These are phyloP conservation scores for Boleophthalmus pectinirostris DNA, from an alignment of 2,113 vertebrate species.

Conservation along the genomic window DNA sequence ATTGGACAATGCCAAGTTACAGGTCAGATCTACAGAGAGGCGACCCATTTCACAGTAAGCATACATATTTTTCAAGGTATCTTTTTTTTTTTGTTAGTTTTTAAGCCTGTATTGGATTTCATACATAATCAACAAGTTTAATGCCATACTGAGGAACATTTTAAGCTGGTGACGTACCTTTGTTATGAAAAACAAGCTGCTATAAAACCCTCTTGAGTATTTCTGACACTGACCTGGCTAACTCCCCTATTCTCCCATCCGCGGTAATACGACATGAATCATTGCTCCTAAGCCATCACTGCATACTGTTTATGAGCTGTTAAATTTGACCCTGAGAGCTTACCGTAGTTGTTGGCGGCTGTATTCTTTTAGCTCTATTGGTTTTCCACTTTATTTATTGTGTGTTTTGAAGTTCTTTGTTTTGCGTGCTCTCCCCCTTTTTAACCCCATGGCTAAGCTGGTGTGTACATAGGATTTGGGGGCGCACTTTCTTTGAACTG, in stretches of 20 bases:
- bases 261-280: not conserved
- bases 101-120: too few species aligned
- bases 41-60: too few species aligned
- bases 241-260: not conserved
- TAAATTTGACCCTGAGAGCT: not conserved
- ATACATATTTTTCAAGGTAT: too few species aligned
- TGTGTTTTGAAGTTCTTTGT: not conserved
- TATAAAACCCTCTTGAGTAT: not conserved
- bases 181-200: too few species aligned
- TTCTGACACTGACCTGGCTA: not conserved
- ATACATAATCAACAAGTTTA: too few species aligned
- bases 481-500: slow-evolving; percentile 12
- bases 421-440: not conserved
- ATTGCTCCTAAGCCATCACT: not conserved
- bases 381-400: not conserved
- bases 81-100: too few species aligned
- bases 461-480: not conserved
- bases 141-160: too few species aligned
- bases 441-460: not conserved
- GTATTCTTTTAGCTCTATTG: not conserved
- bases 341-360: not conserved
- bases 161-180: too few species aligned
- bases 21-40: too few species aligned
- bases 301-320: not conserved
- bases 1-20: too few species aligned